Percentiles rank a stretch among this genome's conserved stretches.
These are phyloP conservation scores for Cochlearius cochlearius DNA, from an alignment of 2,113 vertebrate species.

Conservation along the genomic window DNA sequence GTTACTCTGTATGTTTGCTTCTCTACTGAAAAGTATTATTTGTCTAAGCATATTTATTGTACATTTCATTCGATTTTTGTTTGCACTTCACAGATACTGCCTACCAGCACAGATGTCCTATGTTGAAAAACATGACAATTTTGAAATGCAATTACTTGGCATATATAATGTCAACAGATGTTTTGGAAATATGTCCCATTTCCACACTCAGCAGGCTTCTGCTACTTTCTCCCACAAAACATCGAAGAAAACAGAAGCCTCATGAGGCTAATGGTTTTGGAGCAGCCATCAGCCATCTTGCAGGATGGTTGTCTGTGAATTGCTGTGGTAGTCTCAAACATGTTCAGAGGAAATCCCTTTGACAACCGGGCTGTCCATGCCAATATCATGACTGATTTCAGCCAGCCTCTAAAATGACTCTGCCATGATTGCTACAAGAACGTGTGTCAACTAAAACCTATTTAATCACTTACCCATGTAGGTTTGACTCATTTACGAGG, in stretches of 20 bases:
- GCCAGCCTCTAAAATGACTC: neutral
- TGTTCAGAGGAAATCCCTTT: neutral
- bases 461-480: neutral
- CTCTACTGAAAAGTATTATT: neutral
- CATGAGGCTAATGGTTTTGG: neutral
- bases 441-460: neutral
- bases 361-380: neutral
- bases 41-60: constrained; percentile 33
- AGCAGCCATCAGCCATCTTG: neutral
- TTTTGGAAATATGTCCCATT: constrained; percentile 39
- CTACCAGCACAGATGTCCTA: constrained; percentile 53
- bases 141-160: constrained; percentile 5
- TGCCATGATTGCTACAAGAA: neutral
- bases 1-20: neutral
- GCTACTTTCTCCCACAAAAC: neutral
- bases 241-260: neutral
- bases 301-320: neutral
- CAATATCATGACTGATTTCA: neutral
- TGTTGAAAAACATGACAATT: constrained; percentile 62
- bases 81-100: constrained; percentile 35
- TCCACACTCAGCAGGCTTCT: neutral
- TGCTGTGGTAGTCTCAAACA: neutral
- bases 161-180: constrained; percentile 48
- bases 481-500: neutral
- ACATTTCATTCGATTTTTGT: constrained; percentile 40